Evolutionary conservation across 2,888 invertebrate species (phyloP).

Genomic region (Chesias legatella): DNA sequence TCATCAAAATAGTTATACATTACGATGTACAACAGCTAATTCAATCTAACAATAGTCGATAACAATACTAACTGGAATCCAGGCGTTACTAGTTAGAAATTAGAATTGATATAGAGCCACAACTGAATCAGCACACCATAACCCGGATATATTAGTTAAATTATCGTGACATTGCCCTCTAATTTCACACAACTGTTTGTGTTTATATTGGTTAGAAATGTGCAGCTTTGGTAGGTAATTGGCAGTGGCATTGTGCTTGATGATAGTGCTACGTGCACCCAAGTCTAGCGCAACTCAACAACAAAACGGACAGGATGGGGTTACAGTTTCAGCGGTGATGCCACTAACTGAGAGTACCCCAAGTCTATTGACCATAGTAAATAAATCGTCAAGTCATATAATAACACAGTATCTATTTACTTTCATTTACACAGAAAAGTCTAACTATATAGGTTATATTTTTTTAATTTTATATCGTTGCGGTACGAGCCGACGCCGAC

Average conservation of each 20-base stretch:
- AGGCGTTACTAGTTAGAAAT: conserved; percentile 19
- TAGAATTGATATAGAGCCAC: conserved; percentile 15
- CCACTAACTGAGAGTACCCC: too few species aligned
- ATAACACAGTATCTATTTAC: too few species aligned
- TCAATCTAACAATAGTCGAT: too few species aligned
- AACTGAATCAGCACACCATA: conserved; percentile 32
- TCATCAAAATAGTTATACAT: too few species aligned
- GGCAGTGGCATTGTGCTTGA: conserved; percentile 50
- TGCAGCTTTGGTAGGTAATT: conserved; percentile 53
- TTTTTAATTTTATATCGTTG: too few species aligned
- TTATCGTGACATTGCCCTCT: conserved; percentile 46
- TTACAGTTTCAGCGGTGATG: conserved; percentile 17
- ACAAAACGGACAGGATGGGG: conserved; percentile 29
- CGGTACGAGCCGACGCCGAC: too few species aligned
- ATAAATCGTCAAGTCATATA: too few species aligned
- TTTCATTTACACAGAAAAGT: too few species aligned
- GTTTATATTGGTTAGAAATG: conserved; percentile 45
- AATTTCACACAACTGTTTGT: conserved; percentile 43
- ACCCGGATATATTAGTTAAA: conserved; percentile 38
- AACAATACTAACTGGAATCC: neutral
- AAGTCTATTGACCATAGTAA: neutral
- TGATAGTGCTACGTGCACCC: conserved; percentile 44
- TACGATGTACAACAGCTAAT: too few species aligned
- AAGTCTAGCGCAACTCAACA: conserved; percentile 42
- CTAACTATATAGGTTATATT: too few species aligned